These are phyloP conservation scores for Pseudoatta argentina DNA, from an alignment of 1,140 invertebrate species.

Conservation along the genomic window DNA sequence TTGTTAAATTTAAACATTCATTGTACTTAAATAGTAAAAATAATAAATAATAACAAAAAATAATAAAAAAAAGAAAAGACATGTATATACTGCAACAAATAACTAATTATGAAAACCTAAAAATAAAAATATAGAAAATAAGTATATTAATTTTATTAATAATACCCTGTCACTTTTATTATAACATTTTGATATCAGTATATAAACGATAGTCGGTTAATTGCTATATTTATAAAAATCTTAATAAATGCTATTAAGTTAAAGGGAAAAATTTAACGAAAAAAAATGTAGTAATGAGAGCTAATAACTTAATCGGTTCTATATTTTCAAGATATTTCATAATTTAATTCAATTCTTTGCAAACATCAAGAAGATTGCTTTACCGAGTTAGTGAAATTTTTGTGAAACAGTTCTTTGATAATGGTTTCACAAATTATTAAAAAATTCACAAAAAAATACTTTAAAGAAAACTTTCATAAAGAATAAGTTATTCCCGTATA, in stretches of 20 bases:
- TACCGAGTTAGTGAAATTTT: constrained; percentile 13
- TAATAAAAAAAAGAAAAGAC: not conserved
- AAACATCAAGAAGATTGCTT: constrained; percentile 7
- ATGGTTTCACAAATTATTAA: too few species aligned
- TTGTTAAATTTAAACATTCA: constrained; percentile 1
- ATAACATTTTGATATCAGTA: not conserved
- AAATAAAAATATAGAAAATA: not conserved
- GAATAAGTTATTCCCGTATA: not conserved
- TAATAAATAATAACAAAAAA: not conserved
- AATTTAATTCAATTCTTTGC: not conserved
- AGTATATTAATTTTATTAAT: not conserved
- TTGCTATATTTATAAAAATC: not conserved
- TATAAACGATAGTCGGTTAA: not conserved
- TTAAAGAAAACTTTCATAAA: not conserved
- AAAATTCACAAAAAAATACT: constrained; percentile 5
- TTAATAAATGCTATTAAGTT: constrained; percentile 4
- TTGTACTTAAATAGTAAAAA: not conserved
- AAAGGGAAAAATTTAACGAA: not conserved
- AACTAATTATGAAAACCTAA: not conserved
- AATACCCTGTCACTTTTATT: not conserved
- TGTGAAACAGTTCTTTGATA: constrained; percentile 1
- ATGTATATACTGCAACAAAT: not conserved
- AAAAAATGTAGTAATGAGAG: not conserved
- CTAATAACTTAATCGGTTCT: constrained; percentile 31
- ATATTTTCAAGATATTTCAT: not conserved